These are phyloP conservation scores for Stylophora pistillata DNA, from an alignment of 64 coral and sea anemone genomes.

Conservation along the genomic window DNA sequence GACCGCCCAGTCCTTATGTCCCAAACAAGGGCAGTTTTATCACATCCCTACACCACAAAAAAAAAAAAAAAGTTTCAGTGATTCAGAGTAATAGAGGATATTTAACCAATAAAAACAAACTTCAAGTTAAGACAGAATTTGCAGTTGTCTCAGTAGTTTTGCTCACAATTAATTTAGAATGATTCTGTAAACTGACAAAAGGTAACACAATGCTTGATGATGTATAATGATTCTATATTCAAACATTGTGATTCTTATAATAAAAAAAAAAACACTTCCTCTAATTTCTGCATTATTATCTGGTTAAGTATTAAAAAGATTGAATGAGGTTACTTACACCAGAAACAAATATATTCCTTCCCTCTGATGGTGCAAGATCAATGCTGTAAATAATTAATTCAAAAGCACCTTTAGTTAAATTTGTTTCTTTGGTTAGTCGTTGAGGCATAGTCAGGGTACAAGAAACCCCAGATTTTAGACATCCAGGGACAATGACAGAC, in stretches of 20 bases:
- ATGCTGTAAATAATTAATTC: slow-evolving; percentile 28
- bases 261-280: background rate
- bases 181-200: too few relatives aligned
- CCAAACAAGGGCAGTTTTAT: slow-evolving; percentile 82
- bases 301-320: background rate
- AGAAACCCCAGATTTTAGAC: too few relatives aligned
- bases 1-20: slow-evolving; percentile 81
- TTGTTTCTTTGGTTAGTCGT: background rate
- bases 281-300: background rate
- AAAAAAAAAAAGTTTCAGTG: background rate
- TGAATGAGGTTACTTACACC: slow-evolving; percentile 52
- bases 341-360: slow-evolving; percentile 83
- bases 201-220: too few relatives aligned
- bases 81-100: background rate
- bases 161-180: too few relatives aligned
- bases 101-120: too few relatives aligned
- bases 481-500: too few relatives aligned
- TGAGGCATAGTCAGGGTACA: too few relatives aligned
- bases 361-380: slow-evolving; percentile 82
- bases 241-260: too few relatives aligned
- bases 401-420: background rate
- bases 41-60: slow-evolving; percentile 66
- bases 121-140: too few relatives aligned
- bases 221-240: too few relatives aligned
- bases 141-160: too few relatives aligned